A percentile compares a stretch with the other conserved stretches of the same genome.
These are phyloP conservation scores for Camponotus floridanus DNA, from an alignment of 1,140 invertebrate genomes.

Conservation along the genomic window DNA sequence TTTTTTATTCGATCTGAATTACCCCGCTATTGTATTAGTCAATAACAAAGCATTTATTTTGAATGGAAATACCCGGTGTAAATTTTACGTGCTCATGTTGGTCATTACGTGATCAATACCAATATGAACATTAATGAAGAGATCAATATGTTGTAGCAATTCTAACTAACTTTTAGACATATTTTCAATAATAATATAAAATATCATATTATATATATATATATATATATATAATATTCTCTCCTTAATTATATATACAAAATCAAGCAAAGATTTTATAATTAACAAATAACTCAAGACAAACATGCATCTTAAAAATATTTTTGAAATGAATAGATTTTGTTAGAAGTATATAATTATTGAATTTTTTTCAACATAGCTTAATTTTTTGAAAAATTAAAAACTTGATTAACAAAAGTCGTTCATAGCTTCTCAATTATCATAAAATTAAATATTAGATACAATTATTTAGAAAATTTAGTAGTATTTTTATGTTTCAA, in stretches of 20 bases:
- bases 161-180: background rate
- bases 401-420: background rate
- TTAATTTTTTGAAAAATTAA: background rate
- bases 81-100: background rate
- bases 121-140: background rate
- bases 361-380: background rate
- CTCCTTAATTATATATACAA: background rate
- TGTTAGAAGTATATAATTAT: background rate
- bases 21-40: conserved; percentile 30
- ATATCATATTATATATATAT: background rate
- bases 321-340: conserved; percentile 2
- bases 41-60: conserved; percentile 33
- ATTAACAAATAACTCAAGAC: background rate
- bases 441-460: background rate
- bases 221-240: background rate
- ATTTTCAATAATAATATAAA: background rate
- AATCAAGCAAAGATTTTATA: background rate
- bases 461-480: background rate
- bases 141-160: background rate
- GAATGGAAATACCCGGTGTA: conserved; percentile 17
- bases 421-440: background rate
- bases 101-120: conserved; percentile 1
- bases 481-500: background rate
- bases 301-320: background rate
- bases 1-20: background rate